Base-by-base conservation (phyloP, 2,797 vertebrate species). In the Hydrophis major region DNA sequence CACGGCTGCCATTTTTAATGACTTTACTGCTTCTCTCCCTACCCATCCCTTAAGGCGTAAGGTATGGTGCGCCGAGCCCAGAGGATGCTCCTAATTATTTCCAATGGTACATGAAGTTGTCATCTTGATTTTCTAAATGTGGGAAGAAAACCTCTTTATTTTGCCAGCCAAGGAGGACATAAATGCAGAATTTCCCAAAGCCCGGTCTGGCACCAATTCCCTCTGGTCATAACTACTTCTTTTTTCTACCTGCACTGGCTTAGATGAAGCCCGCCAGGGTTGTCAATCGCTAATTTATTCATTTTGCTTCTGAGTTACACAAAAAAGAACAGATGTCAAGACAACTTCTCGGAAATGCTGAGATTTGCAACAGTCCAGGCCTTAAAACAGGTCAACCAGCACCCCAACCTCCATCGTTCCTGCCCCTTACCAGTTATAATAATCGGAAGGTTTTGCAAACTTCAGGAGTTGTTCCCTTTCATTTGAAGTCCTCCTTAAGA, bases 61-160 rank as follows among this genome's bases (percentile, higher is more conserved):
- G 95, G 93, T 94, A 60, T 1, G 90, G 93, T 91, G 57, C 28
- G 95, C 93, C 56, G 94, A 94, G 95, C 95, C 94, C 95, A 95
- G 92, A 88, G 95, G 96, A 92, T 93, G 93, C 96, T 93, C 95
- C 96, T 97, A 97, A 97, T 97, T 97, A 97, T 95, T 96, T 97
- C 94, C 95, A 93, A 97, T 97, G 96, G 96, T 97, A 97, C 97
- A 97, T 97, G 96, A 97, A 96, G 96, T 96, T 97, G 97, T 97
- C 97, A 97, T 97, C 96, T 97, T 96, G 97, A 97, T 97, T 97
- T 97, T 97, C 97, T 96, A 97, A 97, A 97, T 96, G 96, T 97
- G 95, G 95, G 53, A 0, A 25, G 95, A 96, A 97, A 97, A 97
- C 97, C 97, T 97, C 96, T 97, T 97, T 96, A 96, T 97, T 97